These are phyloP conservation scores for Potorous gilbertii DNA, from an alignment of 2,797 vertebrate genomes.

Conservation along the genomic window DNA sequence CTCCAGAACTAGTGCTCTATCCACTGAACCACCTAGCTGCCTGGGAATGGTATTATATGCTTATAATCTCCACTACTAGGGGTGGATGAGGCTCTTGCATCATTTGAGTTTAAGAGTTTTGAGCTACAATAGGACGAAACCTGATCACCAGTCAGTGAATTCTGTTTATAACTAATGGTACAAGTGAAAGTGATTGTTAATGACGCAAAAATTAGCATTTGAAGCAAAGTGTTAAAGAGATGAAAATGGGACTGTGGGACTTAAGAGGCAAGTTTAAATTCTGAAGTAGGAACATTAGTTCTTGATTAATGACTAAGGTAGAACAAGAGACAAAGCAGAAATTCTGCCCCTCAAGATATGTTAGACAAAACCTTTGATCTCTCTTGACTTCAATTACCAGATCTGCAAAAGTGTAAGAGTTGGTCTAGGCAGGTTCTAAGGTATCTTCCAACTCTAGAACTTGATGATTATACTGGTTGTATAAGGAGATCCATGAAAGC, in stretches of 20 bases:
- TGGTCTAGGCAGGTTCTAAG: not conserved
- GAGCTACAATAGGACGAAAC: not conserved
- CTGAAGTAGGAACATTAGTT: not conserved
- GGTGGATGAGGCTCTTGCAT: not conserved
- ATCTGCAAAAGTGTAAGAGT: not conserved
- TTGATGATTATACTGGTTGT: not conserved
- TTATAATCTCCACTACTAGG: not conserved
- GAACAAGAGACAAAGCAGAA: not conserved
- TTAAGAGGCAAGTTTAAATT: not conserved
- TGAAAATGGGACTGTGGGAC: not conserved
- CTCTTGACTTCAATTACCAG: not conserved
- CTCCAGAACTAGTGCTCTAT: not conserved
- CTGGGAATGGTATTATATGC: not conserved
- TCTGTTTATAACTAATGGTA: not conserved
- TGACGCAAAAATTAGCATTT: not conserved
- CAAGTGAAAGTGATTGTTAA: not conserved
- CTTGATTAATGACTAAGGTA: not conserved
- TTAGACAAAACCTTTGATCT: not conserved
- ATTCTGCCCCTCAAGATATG: not conserved
- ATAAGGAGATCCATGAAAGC: not conserved
- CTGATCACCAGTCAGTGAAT: not conserved
- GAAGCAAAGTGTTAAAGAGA: not conserved
- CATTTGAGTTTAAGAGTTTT: not conserved
- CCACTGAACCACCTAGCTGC: not conserved
- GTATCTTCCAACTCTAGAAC: not conserved